These are phyloP conservation scores for Dusona sp. DNA, from an alignment of 2,888 invertebrate genomes.

Conservation along the genomic window DNA sequence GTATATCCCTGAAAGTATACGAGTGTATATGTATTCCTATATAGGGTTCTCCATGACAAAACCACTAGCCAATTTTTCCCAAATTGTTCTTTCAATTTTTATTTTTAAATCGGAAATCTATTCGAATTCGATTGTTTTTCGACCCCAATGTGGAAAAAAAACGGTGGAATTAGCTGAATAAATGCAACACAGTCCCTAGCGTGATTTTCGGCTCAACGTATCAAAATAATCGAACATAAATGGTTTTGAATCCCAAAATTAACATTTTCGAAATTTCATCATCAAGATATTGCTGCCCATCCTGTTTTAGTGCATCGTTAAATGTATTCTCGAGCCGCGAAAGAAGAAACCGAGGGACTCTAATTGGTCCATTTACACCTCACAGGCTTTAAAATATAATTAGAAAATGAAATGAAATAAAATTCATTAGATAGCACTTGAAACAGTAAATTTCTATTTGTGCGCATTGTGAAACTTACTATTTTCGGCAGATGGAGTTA, in stretches of 20 bases:
- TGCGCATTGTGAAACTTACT: no score
- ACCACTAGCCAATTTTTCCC: neutral
- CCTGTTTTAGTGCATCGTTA: neutral
- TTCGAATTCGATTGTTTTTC: no score
- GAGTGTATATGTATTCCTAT: conserved; percentile 17
- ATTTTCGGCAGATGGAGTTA: no score
- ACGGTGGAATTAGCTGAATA: neutral
- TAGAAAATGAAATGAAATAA: neutral
- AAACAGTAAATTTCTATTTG: neutral
- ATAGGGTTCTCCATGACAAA: neutral
- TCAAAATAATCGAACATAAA: neutral
- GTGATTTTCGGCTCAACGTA: neutral
- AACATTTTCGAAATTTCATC: neutral
- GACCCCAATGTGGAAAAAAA: no score
- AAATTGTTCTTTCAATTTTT: neutral
- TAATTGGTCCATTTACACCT: neutral
- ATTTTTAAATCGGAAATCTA: no score
- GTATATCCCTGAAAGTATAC: conserved; percentile 32
- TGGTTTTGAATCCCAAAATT: neutral
- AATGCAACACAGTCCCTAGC: neutral
- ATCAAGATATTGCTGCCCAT: neutral
- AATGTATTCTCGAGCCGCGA: neutral
- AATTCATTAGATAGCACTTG: neutral
- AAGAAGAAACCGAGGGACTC: neutral
- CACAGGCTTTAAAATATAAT: neutral